A percentile compares a stretch with the other conserved stretches of the same genome.
Conservation (phyloP, 2,888 invertebrate genomes). For the Trissonchulus latispiculum region DNA sequence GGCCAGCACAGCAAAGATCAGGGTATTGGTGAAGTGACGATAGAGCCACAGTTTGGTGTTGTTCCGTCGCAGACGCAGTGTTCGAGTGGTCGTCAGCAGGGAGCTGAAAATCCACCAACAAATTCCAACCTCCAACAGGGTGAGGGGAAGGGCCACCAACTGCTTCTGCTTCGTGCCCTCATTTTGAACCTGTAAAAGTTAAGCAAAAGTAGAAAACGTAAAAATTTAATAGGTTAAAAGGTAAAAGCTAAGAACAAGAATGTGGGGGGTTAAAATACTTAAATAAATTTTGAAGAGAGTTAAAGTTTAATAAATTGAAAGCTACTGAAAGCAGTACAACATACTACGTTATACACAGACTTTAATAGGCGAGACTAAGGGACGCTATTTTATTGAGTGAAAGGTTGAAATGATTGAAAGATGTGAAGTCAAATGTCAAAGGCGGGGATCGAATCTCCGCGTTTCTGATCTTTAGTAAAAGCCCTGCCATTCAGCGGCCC, state of each 20-base stretch:
- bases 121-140: constrained; percentile 64
- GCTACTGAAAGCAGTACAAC: no score
- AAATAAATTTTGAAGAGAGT: no score
- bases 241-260: neutral
- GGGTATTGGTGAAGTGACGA: constrained; percentile 82
- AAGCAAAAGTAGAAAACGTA: neutral
- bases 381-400: no score
- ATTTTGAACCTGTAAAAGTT: constrained; percentile 26
- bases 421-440: no score
- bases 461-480: no score
- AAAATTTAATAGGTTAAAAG: neutral
- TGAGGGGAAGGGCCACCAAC: constrained; percentile 72
- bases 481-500: no score
- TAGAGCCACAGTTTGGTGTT: constrained; percentile 78
- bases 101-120: constrained; percentile 61
- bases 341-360: no score
- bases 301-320: no score
- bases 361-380: no score
- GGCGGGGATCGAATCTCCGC: no score
- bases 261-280: neutral
- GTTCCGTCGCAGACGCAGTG: constrained; percentile 73
- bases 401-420: no score
- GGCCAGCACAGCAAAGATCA: constrained; percentile 73
- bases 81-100: constrained; percentile 76
- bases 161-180: constrained; percentile 57